Base-by-base conservation (phyloP, 1,140 invertebrate species). In the Micrasema minimum region DNA sequence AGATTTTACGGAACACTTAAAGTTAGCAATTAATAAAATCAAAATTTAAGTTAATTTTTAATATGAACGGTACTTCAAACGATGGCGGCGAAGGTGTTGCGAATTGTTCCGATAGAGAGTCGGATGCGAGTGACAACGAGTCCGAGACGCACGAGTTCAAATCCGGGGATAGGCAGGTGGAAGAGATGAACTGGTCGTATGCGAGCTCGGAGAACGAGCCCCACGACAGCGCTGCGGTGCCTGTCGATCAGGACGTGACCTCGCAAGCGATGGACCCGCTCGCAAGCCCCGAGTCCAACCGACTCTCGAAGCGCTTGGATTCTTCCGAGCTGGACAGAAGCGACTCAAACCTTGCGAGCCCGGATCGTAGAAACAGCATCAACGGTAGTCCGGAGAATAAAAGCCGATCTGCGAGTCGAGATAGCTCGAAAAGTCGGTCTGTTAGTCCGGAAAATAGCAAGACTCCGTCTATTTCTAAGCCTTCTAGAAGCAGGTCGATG, bases 51-150 rank as follows among this genome's bases (percentile, higher is more conserved):
- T 2, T 1, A 37, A 16, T 55, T 16, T 4, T 26, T n/a, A 31
- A 31, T 31, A 31, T 55, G 51, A 55, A 35, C 12, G 26, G 51
- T 12, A 31, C 26, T 31, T 5, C 22, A 12, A 35, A 31, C 4
- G 51, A 55, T 6, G 26, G 4, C 26, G 22, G 23, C 11, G 51
- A 37, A 2, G n/a, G 22, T 12, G 26, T 31, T 31, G 11, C 26
- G 11, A 23, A 16, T 26, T 31, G 26, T 35, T 14, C 22, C 12
- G n/a, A 26, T 12, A 31, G 4, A 35, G 51, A 31, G 12, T 37
- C 55, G 14, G 37, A n/a, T 2, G 18, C 14, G 9, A 59, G 16
- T n/a, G 35, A 43, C 16, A 38, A 59, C 20, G 55, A 59, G 38
- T 31, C 35, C 6, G 37, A 59, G 6, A 41, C 11, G 9, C 7